phyloP scores from a whole-genome alignment of 1,140 invertebrate species.

The Drosophila gunungcola region DNA sequence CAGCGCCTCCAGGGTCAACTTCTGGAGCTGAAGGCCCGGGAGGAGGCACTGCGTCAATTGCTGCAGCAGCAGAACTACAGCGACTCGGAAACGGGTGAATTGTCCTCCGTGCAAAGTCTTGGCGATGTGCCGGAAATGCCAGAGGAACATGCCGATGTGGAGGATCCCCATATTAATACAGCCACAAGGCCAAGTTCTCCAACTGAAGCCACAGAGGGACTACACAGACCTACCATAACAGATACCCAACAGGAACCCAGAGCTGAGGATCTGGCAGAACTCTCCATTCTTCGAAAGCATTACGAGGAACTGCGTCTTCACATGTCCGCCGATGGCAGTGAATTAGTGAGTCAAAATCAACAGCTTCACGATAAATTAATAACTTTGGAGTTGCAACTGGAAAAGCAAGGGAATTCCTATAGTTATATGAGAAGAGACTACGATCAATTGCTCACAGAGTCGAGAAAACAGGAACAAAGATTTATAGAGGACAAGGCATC shows the following conservation, averaged over 20 bases:
- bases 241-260: conserved; percentile 13
- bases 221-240: conserved; percentile 52
- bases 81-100: conserved; percentile 64
- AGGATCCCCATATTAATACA: conserved; percentile 38
- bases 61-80: conserved; percentile 51
- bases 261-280: conserved; percentile 37
- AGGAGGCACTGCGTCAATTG: conserved; percentile 86
- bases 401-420: conserved; percentile 57
- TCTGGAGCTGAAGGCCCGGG: conserved; percentile 86
- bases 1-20: conserved; percentile 87
- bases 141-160: conserved; percentile 16
- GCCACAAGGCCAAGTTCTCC: conserved; percentile 72
- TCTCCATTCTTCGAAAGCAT: conserved; percentile 59
- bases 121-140: conserved; percentile 70
- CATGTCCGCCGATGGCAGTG: conserved; percentile 61
- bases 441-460: conserved; percentile 51
- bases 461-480: conserved; percentile 50
- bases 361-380: conserved; percentile 56
- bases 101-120: conserved; percentile 73
- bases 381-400: conserved; percentile 56
- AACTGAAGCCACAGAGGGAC: conserved; percentile 40
- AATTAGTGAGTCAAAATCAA: conserved; percentile 48
- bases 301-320: conserved; percentile 74
- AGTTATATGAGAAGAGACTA: conserved; percentile 69
- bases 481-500: conserved; percentile 57